phyloP scores from a whole-genome alignment of 1,140 invertebrate species.

The Nasonia longicornis region DNA sequence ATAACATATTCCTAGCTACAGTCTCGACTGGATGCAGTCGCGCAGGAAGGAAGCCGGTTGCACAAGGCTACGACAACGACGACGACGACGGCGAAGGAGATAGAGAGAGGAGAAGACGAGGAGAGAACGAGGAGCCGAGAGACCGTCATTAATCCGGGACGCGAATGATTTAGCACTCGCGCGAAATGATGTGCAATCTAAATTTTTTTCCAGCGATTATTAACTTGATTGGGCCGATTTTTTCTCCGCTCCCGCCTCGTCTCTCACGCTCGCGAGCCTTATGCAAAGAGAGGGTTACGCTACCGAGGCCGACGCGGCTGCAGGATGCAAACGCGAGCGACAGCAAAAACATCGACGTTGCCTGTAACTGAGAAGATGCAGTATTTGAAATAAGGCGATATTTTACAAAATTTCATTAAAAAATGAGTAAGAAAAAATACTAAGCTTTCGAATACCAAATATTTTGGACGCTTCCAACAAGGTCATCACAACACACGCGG shows the following conservation, averaged over 20 bases:
- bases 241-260: neutral
- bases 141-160: slow-evolving; percentile 32
- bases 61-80: neutral
- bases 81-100: neutral
- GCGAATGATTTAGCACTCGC: slow-evolving; percentile 41
- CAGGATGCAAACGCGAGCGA: neutral
- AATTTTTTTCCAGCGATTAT: slow-evolving; percentile 33
- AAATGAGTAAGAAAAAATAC: neutral
- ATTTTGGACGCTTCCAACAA: too few relatives aligned
- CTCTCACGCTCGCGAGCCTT: neutral
- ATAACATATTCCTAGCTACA: too few relatives aligned
- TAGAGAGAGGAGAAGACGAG: neutral
- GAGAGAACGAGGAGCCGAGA: slow-evolving; percentile 1
- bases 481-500: too few relatives aligned
- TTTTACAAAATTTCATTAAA: neutral
- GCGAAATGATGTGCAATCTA: slow-evolving; percentile 49
- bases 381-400: neutral
- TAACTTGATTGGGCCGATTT: slow-evolving; percentile 32
- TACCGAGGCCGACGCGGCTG: neutral
- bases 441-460: too few relatives aligned
- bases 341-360: neutral
- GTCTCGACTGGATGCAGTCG: neutral
- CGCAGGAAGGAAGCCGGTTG: slow-evolving; percentile 4
- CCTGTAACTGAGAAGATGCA: neutral
- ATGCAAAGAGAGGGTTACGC: neutral